Conservation (phyloP, 37 sponge, comb jelly and placozoan genomes). For the Axinella damicornis region DNA sequence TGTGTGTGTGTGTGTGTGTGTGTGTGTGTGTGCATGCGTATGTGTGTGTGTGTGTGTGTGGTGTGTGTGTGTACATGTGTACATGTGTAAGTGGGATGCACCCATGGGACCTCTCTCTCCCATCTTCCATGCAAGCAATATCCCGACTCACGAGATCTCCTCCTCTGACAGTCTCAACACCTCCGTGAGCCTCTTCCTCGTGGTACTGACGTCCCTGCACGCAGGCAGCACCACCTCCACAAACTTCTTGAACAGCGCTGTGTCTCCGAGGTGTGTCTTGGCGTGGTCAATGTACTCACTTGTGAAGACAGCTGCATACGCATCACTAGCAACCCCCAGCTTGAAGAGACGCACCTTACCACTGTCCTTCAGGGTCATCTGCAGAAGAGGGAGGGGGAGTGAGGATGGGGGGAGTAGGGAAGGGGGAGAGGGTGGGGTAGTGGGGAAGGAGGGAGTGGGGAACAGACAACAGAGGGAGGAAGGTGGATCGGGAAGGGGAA, state of each 20-base stretch:
- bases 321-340: slow-evolving; percentile 55
- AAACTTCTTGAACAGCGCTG: slow-evolving; percentile 14
- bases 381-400: not conserved
- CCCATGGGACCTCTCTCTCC: too few species aligned
- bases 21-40: too few species aligned
- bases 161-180: slow-evolving; percentile 42
- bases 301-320: slow-evolving; percentile 62
- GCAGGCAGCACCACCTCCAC: slow-evolving; percentile 24
- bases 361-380: slow-evolving; percentile 52
- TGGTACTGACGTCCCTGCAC: slow-evolving; percentile 72
- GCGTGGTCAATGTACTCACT: slow-evolving; percentile 41
- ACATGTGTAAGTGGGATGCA: too few species aligned
- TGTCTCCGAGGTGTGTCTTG: slow-evolving; percentile 1
- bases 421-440: too few species aligned
- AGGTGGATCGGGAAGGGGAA: too few species aligned
- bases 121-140: too few species aligned
- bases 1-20: too few species aligned
- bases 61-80: not conserved
- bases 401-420: too few species aligned
- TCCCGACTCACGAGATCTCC: slow-evolving; percentile 78
- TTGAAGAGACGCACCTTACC: slow-evolving; percentile 72
- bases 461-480: too few species aligned
- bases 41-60: not conserved
- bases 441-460: too few species aligned
- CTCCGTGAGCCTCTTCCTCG: slow-evolving; percentile 18